A percentile compares a stretch with the other conserved stretches of the same genome.
phyloP scores from a whole-genome alignment of 2,888 invertebrate species.

The Pantelozetes paolii region DNA sequence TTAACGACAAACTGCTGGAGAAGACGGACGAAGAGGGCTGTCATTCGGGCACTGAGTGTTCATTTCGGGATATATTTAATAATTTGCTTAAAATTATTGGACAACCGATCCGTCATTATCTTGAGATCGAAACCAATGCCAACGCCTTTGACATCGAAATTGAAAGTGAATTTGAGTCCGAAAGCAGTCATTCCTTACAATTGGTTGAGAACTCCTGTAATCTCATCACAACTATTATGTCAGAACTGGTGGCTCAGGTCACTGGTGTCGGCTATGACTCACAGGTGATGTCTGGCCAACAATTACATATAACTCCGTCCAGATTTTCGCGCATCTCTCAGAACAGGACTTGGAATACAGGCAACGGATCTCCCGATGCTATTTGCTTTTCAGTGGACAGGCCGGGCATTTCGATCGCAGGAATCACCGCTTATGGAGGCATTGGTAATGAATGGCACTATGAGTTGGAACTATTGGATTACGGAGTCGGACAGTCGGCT shows the following conservation, averaged over 20 bases:
- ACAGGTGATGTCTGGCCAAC: constrained; percentile 66
- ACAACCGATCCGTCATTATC: constrained; percentile 59
- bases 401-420: constrained; percentile 79
- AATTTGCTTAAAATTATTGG: constrained; percentile 74
- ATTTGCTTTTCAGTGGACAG: constrained; percentile 90
- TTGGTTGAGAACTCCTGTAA: constrained; percentile 57
- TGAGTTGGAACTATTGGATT: constrained; percentile 77
- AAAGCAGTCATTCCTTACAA: constrained; percentile 54
- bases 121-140: constrained; percentile 1
- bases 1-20: constrained; percentile 72
- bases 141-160: not conserved
- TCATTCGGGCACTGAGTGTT: constrained; percentile 56
- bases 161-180: not conserved
- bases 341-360: constrained; percentile 91
- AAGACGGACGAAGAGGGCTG: constrained; percentile 57
- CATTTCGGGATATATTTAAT: constrained; percentile 75
- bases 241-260: constrained; percentile 77
- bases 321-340: constrained; percentile 85
- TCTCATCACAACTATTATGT: constrained; percentile 71
- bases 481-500: constrained; percentile 13
- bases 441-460: constrained; percentile 77
- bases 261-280: constrained; percentile 70
- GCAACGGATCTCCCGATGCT: constrained; percentile 93
- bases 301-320: constrained; percentile 77
- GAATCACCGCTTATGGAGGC: constrained; percentile 84